These are phyloP conservation scores for Dendropsophus ebraccatus DNA, from an alignment of 2,113 vertebrate genomes.

Conservation along the genomic window DNA sequence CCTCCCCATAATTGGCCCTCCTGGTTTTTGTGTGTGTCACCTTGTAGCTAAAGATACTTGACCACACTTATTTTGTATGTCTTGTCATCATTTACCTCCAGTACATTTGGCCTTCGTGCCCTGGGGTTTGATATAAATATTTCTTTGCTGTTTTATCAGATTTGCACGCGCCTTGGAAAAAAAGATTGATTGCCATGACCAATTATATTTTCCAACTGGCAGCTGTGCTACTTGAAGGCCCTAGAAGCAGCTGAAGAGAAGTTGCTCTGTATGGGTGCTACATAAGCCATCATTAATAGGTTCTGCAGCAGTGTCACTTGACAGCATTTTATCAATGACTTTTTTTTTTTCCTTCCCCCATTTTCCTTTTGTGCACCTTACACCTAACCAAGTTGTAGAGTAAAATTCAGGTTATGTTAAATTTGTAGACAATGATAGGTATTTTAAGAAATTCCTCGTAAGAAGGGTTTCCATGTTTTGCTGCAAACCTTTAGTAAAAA, in stretches of 20 bases:
- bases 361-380: neutral
- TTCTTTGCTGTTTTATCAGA: neutral
- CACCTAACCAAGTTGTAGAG: neutral
- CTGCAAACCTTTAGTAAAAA: constrained; percentile 63
- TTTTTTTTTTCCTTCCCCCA: neutral
- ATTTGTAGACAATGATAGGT: neutral
- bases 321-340: neutral
- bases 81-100: neutral
- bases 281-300: constrained; percentile 8
- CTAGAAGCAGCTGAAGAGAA: constrained; percentile 26
- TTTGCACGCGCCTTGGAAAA: neutral
- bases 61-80: neutral
- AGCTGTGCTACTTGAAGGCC: constrained; percentile 33
- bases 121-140: neutral
- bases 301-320: constrained; percentile 24
- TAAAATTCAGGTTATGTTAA: neutral
- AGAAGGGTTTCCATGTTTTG: constrained; percentile 63
- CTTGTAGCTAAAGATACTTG: neutral
- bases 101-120: neutral
- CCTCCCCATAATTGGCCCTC: neutral
- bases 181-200: constrained; percentile 12
- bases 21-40: neutral
- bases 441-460: constrained; percentile 37
- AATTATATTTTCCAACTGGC: constrained; percentile 17
- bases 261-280: constrained; percentile 8